phyloP scores from a whole-genome alignment of 2,888 invertebrate genomes.

The Cerastis rubricosa region DNA sequence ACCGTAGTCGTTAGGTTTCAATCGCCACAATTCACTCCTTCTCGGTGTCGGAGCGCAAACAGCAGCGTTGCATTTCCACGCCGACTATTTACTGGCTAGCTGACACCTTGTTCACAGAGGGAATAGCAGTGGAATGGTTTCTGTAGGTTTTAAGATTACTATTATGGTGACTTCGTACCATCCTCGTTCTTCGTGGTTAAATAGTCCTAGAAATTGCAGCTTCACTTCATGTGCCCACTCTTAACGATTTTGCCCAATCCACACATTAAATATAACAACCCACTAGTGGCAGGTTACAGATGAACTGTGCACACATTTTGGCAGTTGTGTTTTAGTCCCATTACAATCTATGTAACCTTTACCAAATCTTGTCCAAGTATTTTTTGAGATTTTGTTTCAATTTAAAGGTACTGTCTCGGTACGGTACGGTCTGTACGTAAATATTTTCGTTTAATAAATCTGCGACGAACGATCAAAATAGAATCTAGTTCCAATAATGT shows the following conservation, averaged over 20 bases:
- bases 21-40: slow-evolving; percentile 6
- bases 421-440: no score
- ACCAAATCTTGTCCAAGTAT: background rate
- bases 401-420: no score
- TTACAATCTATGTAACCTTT: background rate
- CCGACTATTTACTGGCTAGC: background rate
- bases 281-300: no score
- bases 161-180: no score
- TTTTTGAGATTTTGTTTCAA: background rate
- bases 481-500: background rate
- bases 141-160: background rate
- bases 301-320: background rate
- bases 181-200: no score
- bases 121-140: background rate
- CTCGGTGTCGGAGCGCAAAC: slow-evolving; percentile 20
- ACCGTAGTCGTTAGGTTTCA: background rate
- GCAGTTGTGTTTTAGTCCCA: background rate
- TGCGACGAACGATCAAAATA: background rate
- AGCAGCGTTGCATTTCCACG: slow-evolving; percentile 16
- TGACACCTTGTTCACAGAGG: background rate
- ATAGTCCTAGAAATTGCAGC: background rate
- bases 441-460: background rate
- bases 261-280: background rate
- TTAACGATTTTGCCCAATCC: background rate
- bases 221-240: background rate